Conservation (phyloP, 1,140 invertebrate genomes). For the Oryctes rhinoceros region DNA sequence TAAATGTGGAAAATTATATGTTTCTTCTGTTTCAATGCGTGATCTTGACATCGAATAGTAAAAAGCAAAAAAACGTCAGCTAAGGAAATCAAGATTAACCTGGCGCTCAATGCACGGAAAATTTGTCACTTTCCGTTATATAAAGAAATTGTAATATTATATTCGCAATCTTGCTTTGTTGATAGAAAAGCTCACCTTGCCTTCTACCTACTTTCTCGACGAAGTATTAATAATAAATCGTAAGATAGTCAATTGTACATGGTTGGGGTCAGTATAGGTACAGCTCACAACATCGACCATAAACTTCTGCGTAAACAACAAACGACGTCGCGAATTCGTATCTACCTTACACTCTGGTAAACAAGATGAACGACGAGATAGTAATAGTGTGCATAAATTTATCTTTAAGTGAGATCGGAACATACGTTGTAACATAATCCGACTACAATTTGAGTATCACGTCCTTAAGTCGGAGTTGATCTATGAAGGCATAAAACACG, state of each 20-base stretch:
- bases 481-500: constrained; percentile 34
- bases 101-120: too few species aligned
- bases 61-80: too few species aligned
- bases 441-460: constrained; percentile 27
- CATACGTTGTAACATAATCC: constrained; percentile 32
- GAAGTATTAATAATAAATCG: constrained; percentile 3
- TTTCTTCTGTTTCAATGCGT: too few species aligned
- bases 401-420: constrained; percentile 14
- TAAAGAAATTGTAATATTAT: too few species aligned
- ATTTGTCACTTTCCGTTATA: too few species aligned
- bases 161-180: too few species aligned
- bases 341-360: constrained; percentile 9
- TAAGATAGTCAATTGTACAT: constrained; percentile 8
- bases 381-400: constrained; percentile 22
- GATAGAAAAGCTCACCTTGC: too few species aligned
- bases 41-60: too few species aligned
- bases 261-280: constrained; percentile 12
- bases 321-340: constrained; percentile 3
- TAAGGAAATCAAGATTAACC: too few species aligned
- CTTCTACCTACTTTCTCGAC: neutral
- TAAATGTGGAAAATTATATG: too few species aligned
- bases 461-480: constrained; percentile 35
- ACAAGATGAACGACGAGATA: constrained; percentile 10
- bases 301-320: constrained; percentile 5
- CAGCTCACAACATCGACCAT: constrained; percentile 1